Evolutionary conservation across 2,888 invertebrate species (phyloP), one percentile per base, ranked within the genome.

Genomic region (Pyrrhosoma nymphula): DNA sequence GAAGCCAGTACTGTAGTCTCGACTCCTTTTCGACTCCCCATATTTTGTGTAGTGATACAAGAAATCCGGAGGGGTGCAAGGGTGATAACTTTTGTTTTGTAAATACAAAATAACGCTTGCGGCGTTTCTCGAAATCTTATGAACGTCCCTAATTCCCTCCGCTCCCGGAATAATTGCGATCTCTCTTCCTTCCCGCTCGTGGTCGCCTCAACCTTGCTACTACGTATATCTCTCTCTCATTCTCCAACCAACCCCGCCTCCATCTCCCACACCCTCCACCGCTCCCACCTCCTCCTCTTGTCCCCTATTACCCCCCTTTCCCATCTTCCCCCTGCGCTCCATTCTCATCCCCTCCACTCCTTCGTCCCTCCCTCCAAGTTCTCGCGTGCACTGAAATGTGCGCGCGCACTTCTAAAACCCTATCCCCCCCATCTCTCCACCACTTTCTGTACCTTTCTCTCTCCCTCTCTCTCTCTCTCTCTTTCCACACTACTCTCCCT

Each of bases 381-480:
- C 47, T 93, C 93, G 93, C 93, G 93, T 93, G 47, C 93, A 75
- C 56, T 55, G 93, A 75, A 60, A 91, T 60, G 63, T 69, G 93
- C 93, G 93, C 93, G 93, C 93, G 93, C 93, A 93, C 26, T 69
- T 47, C 47, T 20, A 20, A 69, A 30, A n/a, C 91, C 20, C 47
- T 47, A 47, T 47, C 47, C 47, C 47, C 47, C 47, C 47, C 47
- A 2, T 47, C 47, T 47, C 47, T 47, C 8, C 47, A 47, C 47
- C 47, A 4, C 47, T 47, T 26, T 63, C 63, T 35, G 47, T 47
- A 4, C 8, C 35, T 63, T 23, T n/a, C n/a, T 56, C 89, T 55
- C 26, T 55, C 55, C 20, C 35, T 56, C 12, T 39, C 63, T 47
- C 47, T 47, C 47, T 47, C 47, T 47, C 47, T 47, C 47, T 47